Evolutionary conservation across 2,113 vertebrate species (phyloP), one percentile per base, ranked within the genome.

Genomic region (Alexandromys fortis): DNA sequence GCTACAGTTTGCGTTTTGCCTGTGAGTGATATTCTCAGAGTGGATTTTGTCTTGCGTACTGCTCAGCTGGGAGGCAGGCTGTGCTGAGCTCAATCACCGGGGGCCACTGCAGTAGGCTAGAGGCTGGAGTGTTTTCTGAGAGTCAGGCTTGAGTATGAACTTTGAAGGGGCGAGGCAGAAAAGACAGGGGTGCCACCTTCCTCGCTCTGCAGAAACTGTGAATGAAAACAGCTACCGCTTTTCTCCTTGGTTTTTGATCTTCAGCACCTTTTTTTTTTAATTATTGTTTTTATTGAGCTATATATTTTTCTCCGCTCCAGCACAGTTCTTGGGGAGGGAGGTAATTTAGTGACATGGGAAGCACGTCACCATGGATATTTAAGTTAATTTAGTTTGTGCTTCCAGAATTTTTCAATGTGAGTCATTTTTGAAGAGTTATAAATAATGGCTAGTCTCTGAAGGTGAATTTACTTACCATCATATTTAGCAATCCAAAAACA

Each of bases 381-480:
- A 96, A 92, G 83, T 96, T 95, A 93, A 90, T 93, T 95, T 95
- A 81, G 55, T 87, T 78, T 87, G 10, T 79, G 19, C 90, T 68
- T 95, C 93, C 81, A 67, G 85, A 95, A 76, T 85, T 90, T 91
- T 95, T 85, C 83, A 88, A 67, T 88, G 26, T 94, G 94, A 97
- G 94, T 97, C 96, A 95, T 72, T 94, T 93, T 90, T 81, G 24
- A 91, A 89, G 92, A 92, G 67, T 95, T 95, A 94, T 81, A 92
- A 96, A 95, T 95, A 93, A 87, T 83, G 22, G 47, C 94, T 94
- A 72, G 58, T 94, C 76, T 95, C 86, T 83, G 88, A 67, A 90
- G 85, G 65, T 94, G 76, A 91, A 96, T 88, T 93, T 94, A 91
- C 78, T 95, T 61, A 35, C 73, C 86, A 86, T 63, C 33, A 68